phyloP scores from a whole-genome alignment of 2,113 vertebrate genomes.

The Calidris pygmaea region DNA sequence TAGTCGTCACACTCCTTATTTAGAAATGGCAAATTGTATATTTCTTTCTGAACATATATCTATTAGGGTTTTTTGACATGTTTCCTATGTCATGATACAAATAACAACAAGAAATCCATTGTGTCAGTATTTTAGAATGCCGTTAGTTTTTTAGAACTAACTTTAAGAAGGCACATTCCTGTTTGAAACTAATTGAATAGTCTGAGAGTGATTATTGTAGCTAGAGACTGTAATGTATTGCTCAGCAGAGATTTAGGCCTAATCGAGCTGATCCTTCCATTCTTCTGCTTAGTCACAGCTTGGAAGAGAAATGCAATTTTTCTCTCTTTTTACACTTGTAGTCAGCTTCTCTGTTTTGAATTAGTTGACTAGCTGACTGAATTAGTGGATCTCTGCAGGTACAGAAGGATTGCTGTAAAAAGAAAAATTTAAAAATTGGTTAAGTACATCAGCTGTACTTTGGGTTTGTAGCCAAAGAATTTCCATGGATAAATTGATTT shows the following conservation, averaged over 20 bases:
- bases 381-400: not conserved
- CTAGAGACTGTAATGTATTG: not conserved
- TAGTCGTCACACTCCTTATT: not conserved
- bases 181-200: not conserved
- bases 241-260: not conserved
- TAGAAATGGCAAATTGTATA: not conserved
- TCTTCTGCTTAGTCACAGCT: not conserved
- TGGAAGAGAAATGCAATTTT: not conserved
- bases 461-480: not conserved
- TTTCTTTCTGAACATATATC: not conserved
- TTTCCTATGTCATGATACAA: not conserved
- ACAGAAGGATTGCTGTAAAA: not conserved
- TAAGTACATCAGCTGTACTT: not conserved
- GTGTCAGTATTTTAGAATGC: not conserved
- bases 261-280: not conserved
- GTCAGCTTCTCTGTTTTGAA: not conserved
- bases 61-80: not conserved
- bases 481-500: not conserved
- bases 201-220: not conserved
- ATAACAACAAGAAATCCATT: not conserved
- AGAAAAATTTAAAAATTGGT: not conserved
- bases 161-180: not conserved
- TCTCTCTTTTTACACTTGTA: not conserved
- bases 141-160: not conserved
- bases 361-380: not conserved